These are phyloP conservation scores for Erpetoichthys calabaricus DNA, from an alignment of 2,797 vertebrate species.

Conservation along the genomic window DNA sequence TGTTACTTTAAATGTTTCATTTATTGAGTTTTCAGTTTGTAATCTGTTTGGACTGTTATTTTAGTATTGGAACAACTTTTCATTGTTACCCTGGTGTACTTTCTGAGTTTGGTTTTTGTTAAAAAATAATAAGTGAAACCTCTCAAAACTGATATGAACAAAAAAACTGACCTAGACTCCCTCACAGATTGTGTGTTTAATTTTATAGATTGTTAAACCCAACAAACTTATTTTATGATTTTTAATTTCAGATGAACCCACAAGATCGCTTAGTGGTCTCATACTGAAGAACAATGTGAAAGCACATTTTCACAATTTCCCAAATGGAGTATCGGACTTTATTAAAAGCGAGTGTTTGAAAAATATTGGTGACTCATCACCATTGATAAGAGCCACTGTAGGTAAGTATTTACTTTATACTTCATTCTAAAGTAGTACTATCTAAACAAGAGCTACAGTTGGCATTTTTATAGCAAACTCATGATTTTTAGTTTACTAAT, in stretches of 20 bases:
- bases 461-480: not conserved
- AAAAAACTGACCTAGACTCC: too few relatives aligned
- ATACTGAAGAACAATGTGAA: slow-evolving; percentile 98
- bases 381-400: slow-evolving; percentile 90
- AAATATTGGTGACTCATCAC: slow-evolving; percentile 87
- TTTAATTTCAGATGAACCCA: slow-evolving; percentile 75
- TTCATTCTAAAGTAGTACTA: not conserved
- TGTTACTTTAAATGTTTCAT: too few relatives aligned
- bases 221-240: too few relatives aligned
- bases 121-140: not conserved
- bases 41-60: too few relatives aligned
- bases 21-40: too few relatives aligned
- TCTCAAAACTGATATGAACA: too few relatives aligned
- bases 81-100: not conserved
- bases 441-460: not conserved
- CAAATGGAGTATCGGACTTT: slow-evolving; percentile 86
- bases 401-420: slow-evolving; percentile 52
- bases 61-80: not conserved
- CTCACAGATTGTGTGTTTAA: too few relatives aligned
- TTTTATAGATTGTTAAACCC: too few relatives aligned
- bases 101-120: not conserved
- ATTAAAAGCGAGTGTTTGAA: slow-evolving; percentile 93
- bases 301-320: slow-evolving; percentile 94
- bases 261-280: slow-evolving; percentile 88
- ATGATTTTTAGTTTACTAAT: too few relatives aligned